Evolutionary conservation across 1,140 invertebrate species (phyloP), one percentile per base, ranked within the genome.

Genomic region (Ostrea edulis): DNA sequence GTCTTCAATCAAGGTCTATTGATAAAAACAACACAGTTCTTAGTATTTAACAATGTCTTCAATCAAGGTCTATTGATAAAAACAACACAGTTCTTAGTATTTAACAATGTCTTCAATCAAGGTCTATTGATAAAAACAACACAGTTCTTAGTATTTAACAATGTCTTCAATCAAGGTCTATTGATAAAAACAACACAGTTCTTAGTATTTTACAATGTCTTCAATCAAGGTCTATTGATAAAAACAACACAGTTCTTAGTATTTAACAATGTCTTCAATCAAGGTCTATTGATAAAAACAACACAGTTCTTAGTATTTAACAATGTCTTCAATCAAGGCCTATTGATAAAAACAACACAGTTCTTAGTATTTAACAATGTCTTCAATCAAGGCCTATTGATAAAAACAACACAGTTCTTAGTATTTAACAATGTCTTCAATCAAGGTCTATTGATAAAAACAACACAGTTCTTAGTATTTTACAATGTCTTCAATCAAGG

Each of bases 131-230:
- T 82, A 85, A 89, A 84, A 91, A 35, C 68, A 71, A 25, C n/a
- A 44, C 35, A 14, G 8, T 22, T 17, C 29, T 53, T 25, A 77
- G 58, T n/a, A n/a, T n/a, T n/a, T n/a, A n/a, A n/a, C n/a, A n/a
- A n/a, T n/a, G n/a, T n/a, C n/a, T n/a, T n/a, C n/a, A n/a, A 97
- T 97, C 53, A 99, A 96, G 54, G 97, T 97, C 95, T 95, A 89
- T 54, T 93, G 92, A 81, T 82, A 85, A 89, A 84, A 91, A 35
- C 68, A 71, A 25, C n/a, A 44, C 35, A 14, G 8, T 22, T 17
- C 29, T 53, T 25, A 77, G 58, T n/a, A n/a, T n/a, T n/a, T n/a
- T n/a, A n/a, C n/a, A n/a, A n/a, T n/a, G n/a, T n/a, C n/a, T n/a
- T n/a, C n/a, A n/a, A 97, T 97, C 53, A 99, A 96, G 54, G 97